phyloP scores from a whole-genome alignment of 2,797 vertebrate genomes.

The Muscicapa comitata region DNA sequence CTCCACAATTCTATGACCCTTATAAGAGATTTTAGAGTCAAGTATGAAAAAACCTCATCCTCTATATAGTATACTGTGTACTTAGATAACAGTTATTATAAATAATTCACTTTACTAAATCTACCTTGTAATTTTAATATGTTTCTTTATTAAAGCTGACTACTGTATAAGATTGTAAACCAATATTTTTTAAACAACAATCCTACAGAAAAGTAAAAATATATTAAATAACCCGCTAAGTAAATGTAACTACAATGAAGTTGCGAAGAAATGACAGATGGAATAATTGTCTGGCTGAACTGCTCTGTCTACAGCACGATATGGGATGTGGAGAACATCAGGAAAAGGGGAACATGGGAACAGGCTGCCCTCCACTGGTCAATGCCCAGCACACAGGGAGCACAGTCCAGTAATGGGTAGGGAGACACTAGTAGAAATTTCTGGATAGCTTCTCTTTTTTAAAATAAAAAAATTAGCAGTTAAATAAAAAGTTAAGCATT shows the following conservation, averaged over 20 bases:
- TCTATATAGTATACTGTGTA: background rate
- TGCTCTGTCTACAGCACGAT: background rate
- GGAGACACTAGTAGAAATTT: background rate
- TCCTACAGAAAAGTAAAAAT: background rate
- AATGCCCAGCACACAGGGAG: background rate
- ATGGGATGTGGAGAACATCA: background rate
- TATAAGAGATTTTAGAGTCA: background rate
- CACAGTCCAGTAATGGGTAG: background rate
- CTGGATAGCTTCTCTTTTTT: background rate
- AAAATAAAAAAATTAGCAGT: background rate
- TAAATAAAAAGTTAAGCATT: background rate
- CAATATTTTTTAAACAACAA: background rate
- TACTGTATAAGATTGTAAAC: background rate
- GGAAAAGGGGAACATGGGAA: fast-evolving
- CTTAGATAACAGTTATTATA: background rate
- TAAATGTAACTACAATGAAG: background rate
- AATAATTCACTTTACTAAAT: background rate
- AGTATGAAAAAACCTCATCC: background rate
- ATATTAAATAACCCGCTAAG: background rate
- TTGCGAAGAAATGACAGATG: background rate
- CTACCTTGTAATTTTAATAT: background rate
- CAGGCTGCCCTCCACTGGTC: conserved; percentile 48
- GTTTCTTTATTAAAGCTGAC: background rate
- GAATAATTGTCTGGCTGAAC: background rate
- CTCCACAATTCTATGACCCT: background rate